phyloP scores from a whole-genome alignment of 2,797 vertebrate species.

The Pipistrellus pipistrellus region DNA sequence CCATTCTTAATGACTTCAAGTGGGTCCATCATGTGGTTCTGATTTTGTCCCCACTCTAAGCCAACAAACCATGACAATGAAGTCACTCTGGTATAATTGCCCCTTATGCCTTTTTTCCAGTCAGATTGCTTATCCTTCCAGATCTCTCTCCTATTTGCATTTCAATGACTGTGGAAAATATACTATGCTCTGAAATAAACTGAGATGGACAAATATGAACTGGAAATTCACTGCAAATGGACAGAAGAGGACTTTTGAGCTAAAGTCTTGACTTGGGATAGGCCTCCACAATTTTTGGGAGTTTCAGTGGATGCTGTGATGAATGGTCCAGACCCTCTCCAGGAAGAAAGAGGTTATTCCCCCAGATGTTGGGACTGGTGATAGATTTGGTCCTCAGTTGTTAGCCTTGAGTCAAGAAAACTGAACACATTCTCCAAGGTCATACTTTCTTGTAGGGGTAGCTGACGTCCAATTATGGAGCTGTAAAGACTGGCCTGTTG shows the following conservation, averaged over 20 bases:
- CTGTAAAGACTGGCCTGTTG: neutral
- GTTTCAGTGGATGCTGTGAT: neutral
- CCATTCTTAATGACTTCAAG: neutral
- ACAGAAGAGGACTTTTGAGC: neutral
- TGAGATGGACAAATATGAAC: neutral
- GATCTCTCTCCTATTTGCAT: constrained; percentile 34
- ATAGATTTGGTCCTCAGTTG: neutral
- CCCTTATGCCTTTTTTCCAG: neutral
- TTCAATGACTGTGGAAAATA: neutral
- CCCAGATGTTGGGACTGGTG: neutral
- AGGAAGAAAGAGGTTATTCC: neutral
- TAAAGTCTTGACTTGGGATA: neutral
- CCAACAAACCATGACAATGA: neutral
- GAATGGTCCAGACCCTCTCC: neutral
- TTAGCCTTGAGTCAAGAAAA: neutral
- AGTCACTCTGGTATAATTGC: neutral
- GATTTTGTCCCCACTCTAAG: neutral
- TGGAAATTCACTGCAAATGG: neutral
- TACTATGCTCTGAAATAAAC: constrained; percentile 18
- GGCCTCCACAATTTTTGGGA: neutral
- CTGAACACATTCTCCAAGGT: neutral
- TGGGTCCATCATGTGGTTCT: neutral
- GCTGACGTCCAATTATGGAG: neutral
- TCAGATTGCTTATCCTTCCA: neutral
- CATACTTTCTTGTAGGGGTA: neutral